Evolutionary conservation across 2,113 vertebrate genomes (phyloP).

Genomic region (Serilophus lunatus): DNA sequence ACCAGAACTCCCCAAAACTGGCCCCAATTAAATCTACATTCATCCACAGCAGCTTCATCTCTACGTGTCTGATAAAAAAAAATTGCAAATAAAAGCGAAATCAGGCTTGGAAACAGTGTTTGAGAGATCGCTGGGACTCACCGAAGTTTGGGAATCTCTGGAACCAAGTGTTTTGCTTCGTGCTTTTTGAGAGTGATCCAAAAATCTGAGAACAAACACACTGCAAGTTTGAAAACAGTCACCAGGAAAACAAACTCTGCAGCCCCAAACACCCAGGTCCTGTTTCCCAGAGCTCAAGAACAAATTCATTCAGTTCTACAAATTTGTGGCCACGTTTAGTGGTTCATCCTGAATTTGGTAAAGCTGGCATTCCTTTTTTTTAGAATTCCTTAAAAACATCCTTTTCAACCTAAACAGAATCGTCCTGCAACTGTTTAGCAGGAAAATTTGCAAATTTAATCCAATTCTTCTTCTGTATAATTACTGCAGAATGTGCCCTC

Average conservation of each 20-base stretch:
- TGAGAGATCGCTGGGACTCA: background rate
- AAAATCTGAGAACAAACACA: background rate
- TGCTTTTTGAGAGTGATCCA: background rate
- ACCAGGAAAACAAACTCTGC: rapidly evolving
- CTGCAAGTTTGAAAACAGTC: background rate
- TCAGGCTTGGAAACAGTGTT: background rate
- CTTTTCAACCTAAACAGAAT: background rate
- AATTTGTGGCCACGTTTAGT: background rate
- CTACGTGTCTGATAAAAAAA: background rate
- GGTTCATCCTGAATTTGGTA: background rate
- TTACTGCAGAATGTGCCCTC: background rate
- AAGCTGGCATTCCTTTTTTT: background rate
- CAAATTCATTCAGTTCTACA: background rate
- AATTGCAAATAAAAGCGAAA: background rate
- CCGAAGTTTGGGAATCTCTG: background rate
- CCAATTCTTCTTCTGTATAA: background rate
- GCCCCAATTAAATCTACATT: background rate
- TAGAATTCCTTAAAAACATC: background rate
- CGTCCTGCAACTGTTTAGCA: background rate
- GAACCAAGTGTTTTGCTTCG: background rate
- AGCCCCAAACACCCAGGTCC: background rate
- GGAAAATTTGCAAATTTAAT: background rate
- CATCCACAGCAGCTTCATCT: background rate
- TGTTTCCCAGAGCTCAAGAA: background rate
- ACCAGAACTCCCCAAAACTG: background rate